Percentiles rank a stretch among this genome's conserved stretches.
Evolutionary conservation across 2,888 invertebrate genomes (phyloP).

Genomic region (Phortica magna): DNA sequence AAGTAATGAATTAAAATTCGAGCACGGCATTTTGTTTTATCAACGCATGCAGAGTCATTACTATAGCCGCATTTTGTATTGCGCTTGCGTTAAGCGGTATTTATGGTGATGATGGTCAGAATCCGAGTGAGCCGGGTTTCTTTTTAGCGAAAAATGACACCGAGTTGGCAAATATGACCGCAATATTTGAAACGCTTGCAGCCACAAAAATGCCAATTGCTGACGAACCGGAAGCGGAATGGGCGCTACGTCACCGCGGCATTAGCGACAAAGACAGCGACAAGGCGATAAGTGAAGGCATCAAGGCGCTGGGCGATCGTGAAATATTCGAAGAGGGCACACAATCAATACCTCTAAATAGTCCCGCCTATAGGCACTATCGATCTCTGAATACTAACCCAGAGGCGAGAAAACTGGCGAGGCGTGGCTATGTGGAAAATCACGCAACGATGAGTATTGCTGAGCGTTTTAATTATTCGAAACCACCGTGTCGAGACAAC

Average conservation of each 20-base stretch:
- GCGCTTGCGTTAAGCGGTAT: slow-evolving; percentile 59
- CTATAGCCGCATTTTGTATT: slow-evolving; percentile 63
- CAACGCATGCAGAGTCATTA: slow-evolving; percentile 61
- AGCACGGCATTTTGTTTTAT: slow-evolving; percentile 6
- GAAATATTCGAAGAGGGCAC: slow-evolving; percentile 80
- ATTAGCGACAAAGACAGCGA: slow-evolving; percentile 57
- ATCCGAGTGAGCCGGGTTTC: slow-evolving; percentile 53
- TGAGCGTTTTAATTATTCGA: slow-evolving; percentile 78
- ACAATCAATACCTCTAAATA: slow-evolving; percentile 79
- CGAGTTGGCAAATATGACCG: slow-evolving; percentile 21
- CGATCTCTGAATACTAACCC: slow-evolving; percentile 83
- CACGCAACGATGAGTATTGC: slow-evolving; percentile 83
- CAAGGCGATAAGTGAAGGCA: slow-evolving; percentile 80
- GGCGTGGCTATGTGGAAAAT: slow-evolving; percentile 84
- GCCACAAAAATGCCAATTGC: slow-evolving; percentile 58
- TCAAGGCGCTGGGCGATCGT: slow-evolving; percentile 80
- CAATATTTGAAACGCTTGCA: slow-evolving; percentile 40
- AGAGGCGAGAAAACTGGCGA: slow-evolving; percentile 82
- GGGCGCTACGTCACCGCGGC: slow-evolving; percentile 57
- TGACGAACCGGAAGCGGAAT: slow-evolving; percentile 64
- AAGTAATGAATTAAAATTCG: slow-evolving; percentile 12
- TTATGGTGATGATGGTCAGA: slow-evolving; percentile 25
- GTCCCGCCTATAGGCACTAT: slow-evolving; percentile 85
- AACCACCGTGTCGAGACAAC: slow-evolving; percentile 68
- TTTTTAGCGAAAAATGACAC: slow-evolving; percentile 56